Conservation (phyloP, 2,888 invertebrate species). For the Atethmia centrago region DNA sequence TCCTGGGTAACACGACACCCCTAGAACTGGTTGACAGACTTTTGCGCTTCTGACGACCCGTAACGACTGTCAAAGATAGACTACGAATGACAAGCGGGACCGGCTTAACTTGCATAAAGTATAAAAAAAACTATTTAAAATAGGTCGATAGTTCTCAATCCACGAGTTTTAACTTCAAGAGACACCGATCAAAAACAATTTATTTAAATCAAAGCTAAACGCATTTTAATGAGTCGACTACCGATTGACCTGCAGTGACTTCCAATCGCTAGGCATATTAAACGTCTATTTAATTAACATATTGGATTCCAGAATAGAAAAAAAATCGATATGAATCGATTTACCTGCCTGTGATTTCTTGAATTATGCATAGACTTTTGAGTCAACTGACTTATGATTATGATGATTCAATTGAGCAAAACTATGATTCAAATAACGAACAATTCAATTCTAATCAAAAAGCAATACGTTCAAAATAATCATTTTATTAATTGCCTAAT, state of each 20-base stretch:
- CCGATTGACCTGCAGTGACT: conserved; percentile 56
- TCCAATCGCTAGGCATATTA: conserved; percentile 51
- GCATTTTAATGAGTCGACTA: conserved; percentile 50
- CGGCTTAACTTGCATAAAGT: no score
- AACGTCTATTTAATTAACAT: conserved; percentile 45
- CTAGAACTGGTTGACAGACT: no score
- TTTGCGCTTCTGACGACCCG: no score
- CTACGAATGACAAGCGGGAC: no score
- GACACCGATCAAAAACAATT: conserved; percentile 14
- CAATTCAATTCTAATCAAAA: conserved; percentile 30
- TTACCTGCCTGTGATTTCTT: not conserved
- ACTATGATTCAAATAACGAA: conserved; percentile 7
- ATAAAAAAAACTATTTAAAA: not conserved
- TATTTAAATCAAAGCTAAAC: conserved; percentile 46
- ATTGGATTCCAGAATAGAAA: conserved; percentile 29
- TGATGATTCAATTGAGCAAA: conserved; percentile 1
- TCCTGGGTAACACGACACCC: no score
- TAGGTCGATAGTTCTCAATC: not conserved
- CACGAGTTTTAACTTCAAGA: not conserved
- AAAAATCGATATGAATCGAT: not conserved
- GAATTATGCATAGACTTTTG: not conserved
- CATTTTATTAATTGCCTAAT: conserved; percentile 62
- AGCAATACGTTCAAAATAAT: conserved; percentile 39
- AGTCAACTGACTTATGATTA: not conserved
- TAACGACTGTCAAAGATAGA: no score